phyloP scores from a whole-genome alignment of 2,797 vertebrate genomes.

The Acrocephalus scirpaceus region DNA sequence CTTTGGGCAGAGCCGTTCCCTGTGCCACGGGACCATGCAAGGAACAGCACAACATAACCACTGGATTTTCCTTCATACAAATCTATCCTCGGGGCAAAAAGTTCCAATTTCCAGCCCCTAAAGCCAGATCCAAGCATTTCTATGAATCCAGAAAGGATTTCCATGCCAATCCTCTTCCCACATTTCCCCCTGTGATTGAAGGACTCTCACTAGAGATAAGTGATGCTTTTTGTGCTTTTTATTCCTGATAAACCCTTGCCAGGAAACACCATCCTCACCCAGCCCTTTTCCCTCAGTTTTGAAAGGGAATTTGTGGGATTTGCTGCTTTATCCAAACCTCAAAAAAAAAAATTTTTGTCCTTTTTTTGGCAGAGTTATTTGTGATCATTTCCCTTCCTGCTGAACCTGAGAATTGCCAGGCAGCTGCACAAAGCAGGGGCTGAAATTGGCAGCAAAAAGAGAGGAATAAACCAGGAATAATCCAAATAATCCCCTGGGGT shows the following conservation, averaged over 20 bases:
- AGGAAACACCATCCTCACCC: not conserved
- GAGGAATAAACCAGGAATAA: not conserved
- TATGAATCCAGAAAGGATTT: not conserved
- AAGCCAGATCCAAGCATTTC: not conserved
- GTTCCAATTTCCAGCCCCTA: not conserved
- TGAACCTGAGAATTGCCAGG: not conserved
- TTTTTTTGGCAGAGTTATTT: not conserved
- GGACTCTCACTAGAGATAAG: not conserved
- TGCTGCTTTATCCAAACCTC: not conserved
- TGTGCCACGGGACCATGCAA: accelerated
- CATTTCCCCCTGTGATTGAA: not conserved
- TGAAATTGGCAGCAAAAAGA: not conserved
- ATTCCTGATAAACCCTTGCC: not conserved
- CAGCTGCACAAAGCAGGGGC: not conserved
- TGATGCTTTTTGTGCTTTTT: not conserved
- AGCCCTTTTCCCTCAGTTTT: not conserved
- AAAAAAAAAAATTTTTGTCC: not conserved
- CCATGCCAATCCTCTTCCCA: not conserved
- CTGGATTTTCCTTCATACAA: accelerated
- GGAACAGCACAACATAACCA: accelerated
- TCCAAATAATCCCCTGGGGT: not conserved
- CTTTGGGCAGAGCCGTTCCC: not conserved
- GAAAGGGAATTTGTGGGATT: not conserved
- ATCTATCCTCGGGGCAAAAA: not conserved
- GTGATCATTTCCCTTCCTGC: not conserved